Evolutionary conservation across 2,113 vertebrate genomes (phyloP), one percentile per base, ranked within the genome.

Genomic region (Mesitornis unicolor): DNA sequence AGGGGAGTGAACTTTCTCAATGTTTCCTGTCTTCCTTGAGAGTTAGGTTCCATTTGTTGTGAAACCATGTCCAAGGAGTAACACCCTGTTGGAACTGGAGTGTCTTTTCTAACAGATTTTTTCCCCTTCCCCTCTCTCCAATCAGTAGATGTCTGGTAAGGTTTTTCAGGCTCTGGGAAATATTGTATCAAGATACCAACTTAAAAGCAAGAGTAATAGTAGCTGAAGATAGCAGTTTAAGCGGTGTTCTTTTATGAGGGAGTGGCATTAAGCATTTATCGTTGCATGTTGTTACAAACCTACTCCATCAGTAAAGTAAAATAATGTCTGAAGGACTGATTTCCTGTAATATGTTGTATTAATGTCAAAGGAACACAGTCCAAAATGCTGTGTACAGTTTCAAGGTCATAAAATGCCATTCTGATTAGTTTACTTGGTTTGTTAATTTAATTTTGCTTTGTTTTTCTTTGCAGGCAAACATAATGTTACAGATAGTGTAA

Each of bases 101-200:
- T 51, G 7, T 48, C 11, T 7, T 48, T 1, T 57, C 8, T 51
- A 40, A 21, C 13, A 61, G 9, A 33, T n/a, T 36, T 70, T 68
- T 71, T 48, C 4, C 3, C 4, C 1, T 2, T 84, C 4, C 1
- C 0, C 2, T 63, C 8, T 88, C 11, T 78, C 15, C 33, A 33
- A 17, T 61, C 13, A 47, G 26, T 31, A 51, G 68, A 35, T 7
- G 64, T 64, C 33, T 48, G 21, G 13, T 76, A 76, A 61, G 31
- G 29, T 50, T 69, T 92, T 85, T 74, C 20, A 63, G 31, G 12
- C 24, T 82, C 31, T 70, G 29, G 18, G 24, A 90, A 63, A 47
- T 53, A 6, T 60, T 85, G 0, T 38, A 28, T 54, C 29, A 77
- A 33, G 43, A 64, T 38, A 63, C 2, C 1, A 11, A 60, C 4